phyloP scores from a whole-genome alignment of 2,797 vertebrate genomes.

The Molossus alvarezi region DNA sequence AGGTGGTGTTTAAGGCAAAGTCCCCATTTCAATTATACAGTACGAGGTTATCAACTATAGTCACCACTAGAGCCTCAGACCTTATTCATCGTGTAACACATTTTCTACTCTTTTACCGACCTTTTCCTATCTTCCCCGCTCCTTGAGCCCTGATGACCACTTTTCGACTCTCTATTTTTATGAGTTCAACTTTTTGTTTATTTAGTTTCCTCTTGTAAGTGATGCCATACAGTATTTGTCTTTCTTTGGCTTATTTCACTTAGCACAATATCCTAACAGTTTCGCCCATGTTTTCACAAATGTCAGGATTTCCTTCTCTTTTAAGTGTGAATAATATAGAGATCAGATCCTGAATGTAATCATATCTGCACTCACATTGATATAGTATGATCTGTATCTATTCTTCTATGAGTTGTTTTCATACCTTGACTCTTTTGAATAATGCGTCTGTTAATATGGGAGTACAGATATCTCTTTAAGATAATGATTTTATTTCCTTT shows the following conservation, averaged over 20 bases:
- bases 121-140: background rate
- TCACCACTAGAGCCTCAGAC: background rate
- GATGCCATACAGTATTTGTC: background rate
- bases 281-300: background rate
- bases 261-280: background rate
- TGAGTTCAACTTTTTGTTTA: background rate
- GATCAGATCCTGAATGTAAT: background rate
- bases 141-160: background rate
- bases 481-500: background rate
- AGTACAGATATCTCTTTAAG: background rate
- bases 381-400: background rate
- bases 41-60: background rate
- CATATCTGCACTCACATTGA: background rate
- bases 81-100: background rate
- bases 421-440: background rate
- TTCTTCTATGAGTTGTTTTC: background rate
- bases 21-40: background rate
- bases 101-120: background rate
- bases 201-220: background rate
- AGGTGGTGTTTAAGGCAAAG: constrained; percentile 26
- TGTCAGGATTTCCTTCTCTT: background rate
- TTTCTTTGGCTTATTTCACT: background rate
- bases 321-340: background rate
- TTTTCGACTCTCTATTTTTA: background rate
- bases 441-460: background rate